Conservation (phyloP, 2,113 vertebrate species). For the Campylorhamphus procurvoides region DNA sequence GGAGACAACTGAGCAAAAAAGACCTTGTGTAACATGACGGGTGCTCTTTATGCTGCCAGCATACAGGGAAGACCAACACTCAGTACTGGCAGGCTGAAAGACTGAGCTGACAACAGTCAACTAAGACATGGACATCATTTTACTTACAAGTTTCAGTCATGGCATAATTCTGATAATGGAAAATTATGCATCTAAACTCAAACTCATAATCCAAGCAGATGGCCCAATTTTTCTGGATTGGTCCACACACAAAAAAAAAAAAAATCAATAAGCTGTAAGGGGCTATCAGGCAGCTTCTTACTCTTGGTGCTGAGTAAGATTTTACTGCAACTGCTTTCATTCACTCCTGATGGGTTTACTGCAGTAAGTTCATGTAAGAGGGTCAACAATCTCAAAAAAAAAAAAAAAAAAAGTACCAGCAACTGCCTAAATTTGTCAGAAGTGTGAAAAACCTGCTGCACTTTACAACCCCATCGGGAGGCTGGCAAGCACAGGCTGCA, state of each 20-base stretch:
- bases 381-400: neutral
- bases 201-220: neutral
- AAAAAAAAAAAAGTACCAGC: neutral
- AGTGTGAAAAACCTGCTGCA: neutral
- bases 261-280: neutral
- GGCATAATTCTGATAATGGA: neutral
- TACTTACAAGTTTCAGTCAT: neutral
- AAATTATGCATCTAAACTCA: neutral
- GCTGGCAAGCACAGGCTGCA: accelerated
- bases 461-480: accelerated
- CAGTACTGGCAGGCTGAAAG: neutral
- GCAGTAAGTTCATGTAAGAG: neutral
- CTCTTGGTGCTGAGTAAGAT: neutral
- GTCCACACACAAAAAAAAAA: neutral
- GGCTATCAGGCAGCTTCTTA: neutral
- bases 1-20: neutral
- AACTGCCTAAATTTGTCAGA: neutral
- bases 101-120: neutral
- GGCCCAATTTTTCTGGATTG: neutral
- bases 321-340: neutral
- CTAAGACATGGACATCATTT: neutral
- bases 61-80: neutral
- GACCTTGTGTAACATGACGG: neutral
- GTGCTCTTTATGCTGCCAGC: neutral
- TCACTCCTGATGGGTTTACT: neutral